Evolutionary conservation across 2,888 invertebrate species (phyloP), one percentile per base, ranked within the genome.

Genomic region (Tridacna crocea): DNA sequence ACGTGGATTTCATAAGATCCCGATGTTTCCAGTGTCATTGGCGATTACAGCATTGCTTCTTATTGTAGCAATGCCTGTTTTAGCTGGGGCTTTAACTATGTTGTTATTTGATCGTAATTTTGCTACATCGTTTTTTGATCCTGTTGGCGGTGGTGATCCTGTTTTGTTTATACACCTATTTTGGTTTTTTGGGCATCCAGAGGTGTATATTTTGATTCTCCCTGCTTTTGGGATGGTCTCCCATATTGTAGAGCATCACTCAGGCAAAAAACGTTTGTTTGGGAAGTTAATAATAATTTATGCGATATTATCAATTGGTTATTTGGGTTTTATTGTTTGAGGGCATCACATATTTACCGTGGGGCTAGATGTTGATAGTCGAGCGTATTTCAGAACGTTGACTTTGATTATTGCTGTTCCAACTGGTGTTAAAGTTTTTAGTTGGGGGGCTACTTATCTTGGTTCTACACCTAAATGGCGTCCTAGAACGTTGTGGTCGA

Each of bases 121-220:
- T 94, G 97, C 97, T 95, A 97, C 97, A 0, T 96, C 96, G 0
- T 97, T 97, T 94, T 97, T 97, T 96, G 97, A 97, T 55, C 97
- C 97, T 0, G 95, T 96, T 0, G 97, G 97, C 83, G 97, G 97
- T 47, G 97, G 97, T 76, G 97, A 97, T 78, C 97, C 97, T 2
- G 96, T 97, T 95, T 90, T 97, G 89, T 97, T 96, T 77, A 97
- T 97, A 96, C 97, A 97, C 94, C 95, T 97, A 96, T 97, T 97
- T 95, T 97, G 97, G 96, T 97, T 97, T 95, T 97, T 97, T 96
- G 97, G 97, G 0, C 97, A 97, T 78, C 97, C 97, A 15, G 97
- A 97, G 96, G 97, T 97, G 85, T 97, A 97, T 95, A 97, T 97
- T 96, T 95, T 97, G 95, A 97, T 97, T 96, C 92, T 97, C 90